A percentile compares a stretch with the other conserved stretches of the same genome.
Conservation (phyloP, 2,113 vertebrate species). For the Tetrao urogallus region DNA sequence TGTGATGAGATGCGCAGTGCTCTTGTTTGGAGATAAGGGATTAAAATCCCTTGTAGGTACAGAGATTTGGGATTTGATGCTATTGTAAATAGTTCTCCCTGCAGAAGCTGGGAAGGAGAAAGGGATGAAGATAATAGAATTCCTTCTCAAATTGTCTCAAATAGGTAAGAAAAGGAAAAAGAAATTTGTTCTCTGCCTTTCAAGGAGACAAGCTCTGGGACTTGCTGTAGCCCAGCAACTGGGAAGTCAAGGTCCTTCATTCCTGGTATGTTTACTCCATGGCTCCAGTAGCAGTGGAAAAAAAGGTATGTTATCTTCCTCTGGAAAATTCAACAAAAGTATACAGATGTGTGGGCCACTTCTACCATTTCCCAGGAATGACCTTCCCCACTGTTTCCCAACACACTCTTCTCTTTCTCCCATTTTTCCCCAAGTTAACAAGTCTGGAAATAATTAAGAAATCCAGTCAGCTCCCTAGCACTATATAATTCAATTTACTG, state of each 20-base stretch:
- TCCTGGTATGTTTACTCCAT: not conserved
- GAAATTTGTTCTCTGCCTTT: not conserved
- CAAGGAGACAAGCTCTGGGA: not conserved
- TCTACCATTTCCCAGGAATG: conserved; percentile 12
- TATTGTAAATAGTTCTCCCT: not conserved
- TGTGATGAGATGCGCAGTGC: not conserved
- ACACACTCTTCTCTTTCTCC: not conserved
- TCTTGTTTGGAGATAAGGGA: not conserved
- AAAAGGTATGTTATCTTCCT: not conserved
- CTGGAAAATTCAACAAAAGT: not conserved
- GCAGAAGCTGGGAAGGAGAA: not conserved
- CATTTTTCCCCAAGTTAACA: conserved; percentile 36
- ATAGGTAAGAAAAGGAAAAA: not conserved
- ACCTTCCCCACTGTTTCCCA: conserved; percentile 7
- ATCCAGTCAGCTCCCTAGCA: conserved; percentile 30
- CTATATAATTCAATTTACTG: conserved; percentile 60
- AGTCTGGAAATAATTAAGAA: conserved; percentile 68
- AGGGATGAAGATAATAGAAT: not conserved
- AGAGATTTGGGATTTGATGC: not conserved
- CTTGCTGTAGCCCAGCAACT: not conserved
- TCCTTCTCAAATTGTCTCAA: not conserved
- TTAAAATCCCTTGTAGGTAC: not conserved
- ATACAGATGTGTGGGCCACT: not conserved
- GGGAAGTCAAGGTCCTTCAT: not conserved
- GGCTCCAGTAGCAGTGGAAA: not conserved